Evolutionary conservation across 2,113 vertebrate genomes (phyloP).

Genomic region (Hippocampus abdominalis): DNA sequence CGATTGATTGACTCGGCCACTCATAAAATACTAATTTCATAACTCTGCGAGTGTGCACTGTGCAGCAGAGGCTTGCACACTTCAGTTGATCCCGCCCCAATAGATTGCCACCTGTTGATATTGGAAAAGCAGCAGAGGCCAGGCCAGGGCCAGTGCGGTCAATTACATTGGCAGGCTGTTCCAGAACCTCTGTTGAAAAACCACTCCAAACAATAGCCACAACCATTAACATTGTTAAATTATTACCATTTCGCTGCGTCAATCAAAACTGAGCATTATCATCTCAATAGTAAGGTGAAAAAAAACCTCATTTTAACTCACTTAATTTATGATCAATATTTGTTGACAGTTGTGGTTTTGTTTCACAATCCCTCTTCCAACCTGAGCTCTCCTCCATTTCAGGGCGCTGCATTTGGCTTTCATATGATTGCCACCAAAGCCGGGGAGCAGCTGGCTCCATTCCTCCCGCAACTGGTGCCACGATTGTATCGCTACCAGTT

Average conservation of each 20-base stretch:
- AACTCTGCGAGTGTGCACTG: too few relatives aligned
- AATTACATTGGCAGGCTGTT: too few relatives aligned
- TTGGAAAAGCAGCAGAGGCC: too few relatives aligned
- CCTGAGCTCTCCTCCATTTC: slow-evolving; percentile 10
- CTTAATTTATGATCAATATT: background rate
- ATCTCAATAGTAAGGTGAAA: background rate
- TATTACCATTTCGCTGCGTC: background rate
- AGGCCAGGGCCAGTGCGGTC: too few relatives aligned
- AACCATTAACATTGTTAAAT: too few relatives aligned
- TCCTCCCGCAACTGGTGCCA: slow-evolving; percentile 88
- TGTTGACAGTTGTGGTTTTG: background rate
- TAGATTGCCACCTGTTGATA: too few relatives aligned
- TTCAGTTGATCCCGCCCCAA: too few relatives aligned
- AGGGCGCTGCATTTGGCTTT: slow-evolving; percentile 98
- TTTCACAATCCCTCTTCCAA: background rate
- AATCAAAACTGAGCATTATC: background rate
- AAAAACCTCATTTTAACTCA: background rate
- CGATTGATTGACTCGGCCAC: too few relatives aligned
- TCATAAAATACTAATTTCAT: too few relatives aligned
- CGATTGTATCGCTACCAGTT: slow-evolving; percentile 97
- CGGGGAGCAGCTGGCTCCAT: slow-evolving; percentile 90
- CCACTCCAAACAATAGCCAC: too few relatives aligned
- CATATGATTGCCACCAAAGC: slow-evolving; percentile 93
- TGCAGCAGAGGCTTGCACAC: too few relatives aligned
- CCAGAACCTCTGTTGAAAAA: too few relatives aligned